A percentile compares a stretch with the other conserved stretches of the same genome.
Conservation (phyloP, 2,797 vertebrate species). For the Sandelia bainsii region DNA sequence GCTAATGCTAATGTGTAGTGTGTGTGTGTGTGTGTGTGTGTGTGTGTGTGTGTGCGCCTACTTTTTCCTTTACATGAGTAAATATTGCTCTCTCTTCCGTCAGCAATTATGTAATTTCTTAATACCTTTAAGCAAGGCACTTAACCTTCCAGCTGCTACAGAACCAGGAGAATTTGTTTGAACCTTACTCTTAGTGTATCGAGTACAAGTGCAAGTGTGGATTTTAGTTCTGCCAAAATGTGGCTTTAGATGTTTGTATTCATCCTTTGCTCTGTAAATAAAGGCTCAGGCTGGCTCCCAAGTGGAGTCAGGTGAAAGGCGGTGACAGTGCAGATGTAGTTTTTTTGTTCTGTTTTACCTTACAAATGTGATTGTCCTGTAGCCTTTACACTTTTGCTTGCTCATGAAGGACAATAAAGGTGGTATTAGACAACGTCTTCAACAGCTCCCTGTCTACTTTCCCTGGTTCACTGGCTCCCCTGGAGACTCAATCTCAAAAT, state of each 20-base stretch:
- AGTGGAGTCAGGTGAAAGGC: constrained; percentile 22
- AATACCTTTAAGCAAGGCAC: constrained; percentile 44
- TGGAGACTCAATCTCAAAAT: constrained; percentile 54
- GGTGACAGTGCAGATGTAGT: constrained; percentile 13
- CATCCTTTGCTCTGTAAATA: constrained; percentile 6
- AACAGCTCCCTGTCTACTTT: constrained; percentile 7
- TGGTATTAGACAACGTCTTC: constrained; percentile 20
- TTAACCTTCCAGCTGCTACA: constrained; percentile 39
- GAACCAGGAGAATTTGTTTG: constrained; percentile 9
- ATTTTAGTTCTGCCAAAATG: background rate
- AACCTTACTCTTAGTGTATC: constrained; percentile 9
- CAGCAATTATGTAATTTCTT: constrained; percentile 36
- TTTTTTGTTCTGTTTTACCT: constrained; percentile 19
- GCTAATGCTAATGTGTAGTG: background rate
- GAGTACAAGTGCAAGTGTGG: constrained; percentile 8
- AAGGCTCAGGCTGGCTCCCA: constrained; percentile 9
- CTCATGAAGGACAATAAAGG: constrained; percentile 16
- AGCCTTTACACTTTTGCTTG: constrained; percentile 24
- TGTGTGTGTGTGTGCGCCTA: background rate
- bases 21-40: constrained; percentile 1
- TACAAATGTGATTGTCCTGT: constrained; percentile 26
- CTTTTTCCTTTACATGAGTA: constrained; percentile 19
- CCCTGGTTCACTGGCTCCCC: constrained; percentile 30
- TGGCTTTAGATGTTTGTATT: constrained; percentile 19
- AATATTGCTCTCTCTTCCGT: constrained; percentile 33